Conservation (phyloP, 2,888 invertebrate genomes). For the Sabatieria punctata region DNA sequence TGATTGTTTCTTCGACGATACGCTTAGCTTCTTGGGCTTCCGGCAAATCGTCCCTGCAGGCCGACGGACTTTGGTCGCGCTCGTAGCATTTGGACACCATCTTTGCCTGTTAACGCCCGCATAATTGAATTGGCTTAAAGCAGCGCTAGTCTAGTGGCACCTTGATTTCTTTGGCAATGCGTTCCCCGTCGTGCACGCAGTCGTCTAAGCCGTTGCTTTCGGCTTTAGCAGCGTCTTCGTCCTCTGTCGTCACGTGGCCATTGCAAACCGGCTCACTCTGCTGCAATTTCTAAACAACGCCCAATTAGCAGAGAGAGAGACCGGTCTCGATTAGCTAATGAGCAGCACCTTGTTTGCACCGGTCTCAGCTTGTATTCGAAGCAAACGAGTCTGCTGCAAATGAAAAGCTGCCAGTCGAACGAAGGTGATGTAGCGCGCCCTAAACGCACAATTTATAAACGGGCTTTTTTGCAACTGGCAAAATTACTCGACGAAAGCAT, state of each 20-base stretch:
- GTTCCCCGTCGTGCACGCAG: neutral
- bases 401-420: slow-evolving; percentile 88
- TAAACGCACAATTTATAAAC: too few species aligned
- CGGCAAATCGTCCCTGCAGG: slow-evolving; percentile 11
- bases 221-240: too few species aligned
- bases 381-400: slow-evolving; percentile 76
- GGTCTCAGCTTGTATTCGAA: too few species aligned
- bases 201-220: neutral
- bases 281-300: too few species aligned
- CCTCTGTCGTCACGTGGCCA: too few species aligned
- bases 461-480: slow-evolving; percentile 13
- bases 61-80: neutral
- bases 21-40: slow-evolving; percentile 7
- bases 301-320: too few species aligned
- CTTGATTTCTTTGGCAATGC: slow-evolving; percentile 3
- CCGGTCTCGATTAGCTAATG: too few species aligned
- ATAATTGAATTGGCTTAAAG: neutral
- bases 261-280: too few species aligned
- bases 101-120: neutral
- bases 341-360: too few species aligned
- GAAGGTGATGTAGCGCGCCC: slow-evolving; percentile 64
- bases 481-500: slow-evolving; percentile 65
- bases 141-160: neutral
- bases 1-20: neutral
- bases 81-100: neutral